Base-by-base conservation (phyloP, 2,797 vertebrate species). In the Semaprochilodus insignis region DNA sequence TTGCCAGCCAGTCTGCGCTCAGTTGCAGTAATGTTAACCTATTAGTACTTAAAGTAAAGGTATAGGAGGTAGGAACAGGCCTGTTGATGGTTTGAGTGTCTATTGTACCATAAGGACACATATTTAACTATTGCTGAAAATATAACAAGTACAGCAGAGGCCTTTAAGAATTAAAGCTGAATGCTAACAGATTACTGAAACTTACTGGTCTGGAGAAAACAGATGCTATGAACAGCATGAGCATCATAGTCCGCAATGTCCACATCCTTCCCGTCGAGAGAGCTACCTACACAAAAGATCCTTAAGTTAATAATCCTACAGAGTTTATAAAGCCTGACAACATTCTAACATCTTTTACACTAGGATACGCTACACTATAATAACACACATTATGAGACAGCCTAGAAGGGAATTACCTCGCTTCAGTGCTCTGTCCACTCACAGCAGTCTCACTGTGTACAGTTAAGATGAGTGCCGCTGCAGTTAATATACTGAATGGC, bases 141-240 rank as follows among this genome's bases (percentile, higher is more conserved):
- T 6, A 23, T n/a, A 13, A 10, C 6, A 60, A 60, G 19, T 19
- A 2, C n/a, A 25, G 59, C 40, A 44, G 40, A 44, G 40, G 40
- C 40, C 40, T 44, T 44, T 6, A 44, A 44, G 8, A 4, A 6
- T 44, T 44, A 44, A 57, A 1, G 3, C 4, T 17, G 52, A 57
- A 7, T 19, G 6, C 59, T 25, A 60, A 14, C 1, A 71, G 16
- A 72, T 23, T 25, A 67, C 5, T 36, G 62, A 10, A 51, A 87
- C 86, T 66, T 67, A 87, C 83, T 54, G 74, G 71, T 78, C 74
- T 87, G 44, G 83, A 74, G 73, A 81, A 63, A 78, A 80, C 82
- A 0, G 75, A 80, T 11, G 69, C 72, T 14, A 85, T 14, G 65
- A 81, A 51, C 15, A 79, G 17, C 76, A 87, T 62, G 11, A 87